Evolutionary conservation across 2,888 invertebrate genomes (phyloP), one percentile per base, ranked within the genome.

Genomic region (Pristionchus mayeri): DNA sequence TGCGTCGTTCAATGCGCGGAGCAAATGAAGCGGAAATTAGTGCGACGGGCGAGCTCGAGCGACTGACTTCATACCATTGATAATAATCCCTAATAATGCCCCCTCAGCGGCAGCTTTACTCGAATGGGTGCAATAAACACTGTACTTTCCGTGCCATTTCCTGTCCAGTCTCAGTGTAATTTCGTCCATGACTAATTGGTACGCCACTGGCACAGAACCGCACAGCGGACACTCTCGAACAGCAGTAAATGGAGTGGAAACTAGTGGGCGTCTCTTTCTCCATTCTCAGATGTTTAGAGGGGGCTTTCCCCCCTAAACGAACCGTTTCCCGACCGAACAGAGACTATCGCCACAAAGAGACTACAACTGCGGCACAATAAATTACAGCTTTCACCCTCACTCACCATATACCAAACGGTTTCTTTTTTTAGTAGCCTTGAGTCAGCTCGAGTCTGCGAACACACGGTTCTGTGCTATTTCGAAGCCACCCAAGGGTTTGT

Each of bases 1-100:
- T 90, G 90, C 78, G 86, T 91, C n/a, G 88, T 90, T 83, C 90
- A 90, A 81, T 90, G 90, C 75, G 84, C 90, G 11, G 82, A 71
- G 34, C 82, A 85, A 21, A 87, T 87, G 82, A 78, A 50, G 50
- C 40, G 24, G 40, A 71, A 71, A 71, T 71, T 71, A 3, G 48
- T 78, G 76, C 34, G 76, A 18, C 30, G 50, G 9, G 30, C 27
- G 76, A 37, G 63, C 16, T 18, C 44, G 18, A 80, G 60, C 63
- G 34, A 63, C 18, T 63, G 34, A 63, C 21, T 34, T 9, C 67
- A 24, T 24, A 18, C 37, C n/a, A 48, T 9, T 63, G 48, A 82
- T 63, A 63, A 80, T 57, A 27, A 80, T 34, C 16, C 4, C 6
- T 50, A 57, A 57, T 80, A 80, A 80, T 57, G 44, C n/a, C 11